phyloP scores from a whole-genome alignment of 2,797 vertebrate species.

The Sebastes itinus region DNA sequence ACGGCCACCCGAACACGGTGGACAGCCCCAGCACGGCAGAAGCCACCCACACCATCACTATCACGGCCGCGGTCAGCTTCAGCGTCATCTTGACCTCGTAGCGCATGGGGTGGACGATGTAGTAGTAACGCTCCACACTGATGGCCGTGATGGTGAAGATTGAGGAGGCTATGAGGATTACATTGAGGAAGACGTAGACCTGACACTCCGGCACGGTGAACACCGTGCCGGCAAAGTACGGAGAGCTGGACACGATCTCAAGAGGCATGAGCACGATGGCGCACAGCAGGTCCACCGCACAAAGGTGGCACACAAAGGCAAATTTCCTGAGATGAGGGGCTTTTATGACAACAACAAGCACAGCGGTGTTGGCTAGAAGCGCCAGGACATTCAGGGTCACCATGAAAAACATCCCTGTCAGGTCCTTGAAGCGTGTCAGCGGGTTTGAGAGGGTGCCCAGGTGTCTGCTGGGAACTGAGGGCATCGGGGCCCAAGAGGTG shows the following conservation, averaged over 20 bases:
- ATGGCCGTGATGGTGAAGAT: conserved; percentile 92
- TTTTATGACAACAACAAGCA: conserved; percentile 88
- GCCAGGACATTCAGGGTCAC: conserved; percentile 87
- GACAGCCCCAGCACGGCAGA: conserved; percentile 85
- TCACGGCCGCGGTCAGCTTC: conserved; percentile 83
- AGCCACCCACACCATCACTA: conserved; percentile 88
- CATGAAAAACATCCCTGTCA: conserved; percentile 87
- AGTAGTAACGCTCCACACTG: conserved; percentile 92
- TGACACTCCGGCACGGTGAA: conserved; percentile 88
- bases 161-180: conserved; percentile 89
- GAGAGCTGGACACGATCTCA: conserved; percentile 88
- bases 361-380: conserved; percentile 87
- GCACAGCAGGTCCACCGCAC: conserved; percentile 90
- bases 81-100: conserved; percentile 92
- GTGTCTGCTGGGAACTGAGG: conserved; percentile 75
- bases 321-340: conserved; percentile 90
- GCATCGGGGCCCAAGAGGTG: conserved; percentile 42
- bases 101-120: conserved; percentile 92
- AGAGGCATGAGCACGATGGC: conserved; percentile 93
- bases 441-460: conserved; percentile 68
- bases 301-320: conserved; percentile 92
- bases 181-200: conserved; percentile 88
- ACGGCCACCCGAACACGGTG: conserved; percentile 87
- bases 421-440: conserved; percentile 77
- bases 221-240: conserved; percentile 83